Evolutionary conservation across 2,797 vertebrate species (phyloP).

Genomic region (Amniataba percoides): DNA sequence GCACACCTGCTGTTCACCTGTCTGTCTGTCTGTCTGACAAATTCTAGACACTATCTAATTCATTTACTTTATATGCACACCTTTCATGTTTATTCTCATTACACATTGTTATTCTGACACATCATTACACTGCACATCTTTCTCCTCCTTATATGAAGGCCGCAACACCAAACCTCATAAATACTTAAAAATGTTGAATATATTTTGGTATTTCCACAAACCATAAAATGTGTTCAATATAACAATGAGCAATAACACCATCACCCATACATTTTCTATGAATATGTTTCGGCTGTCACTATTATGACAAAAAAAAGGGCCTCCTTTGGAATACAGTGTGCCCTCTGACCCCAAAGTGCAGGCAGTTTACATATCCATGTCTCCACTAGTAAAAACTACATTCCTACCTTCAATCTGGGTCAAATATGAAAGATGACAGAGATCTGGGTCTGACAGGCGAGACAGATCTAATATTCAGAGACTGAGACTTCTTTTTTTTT

Average conservation of each 20-base stretch:
- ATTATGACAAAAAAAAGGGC: slow-evolving; percentile 54
- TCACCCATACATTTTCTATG: slow-evolving; percentile 37
- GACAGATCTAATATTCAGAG: slow-evolving; percentile 48
- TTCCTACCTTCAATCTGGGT: slow-evolving; percentile 76
- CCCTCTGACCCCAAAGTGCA: slow-evolving; percentile 67
- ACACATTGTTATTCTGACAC: no score
- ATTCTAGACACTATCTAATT: not conserved
- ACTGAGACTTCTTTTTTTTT: slow-evolving; percentile 13
- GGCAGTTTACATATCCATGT: slow-evolving; percentile 78
- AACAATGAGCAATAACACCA: slow-evolving; percentile 46
- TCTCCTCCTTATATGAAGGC: not conserved
- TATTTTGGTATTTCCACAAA: not conserved
- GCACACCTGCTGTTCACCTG: slow-evolving; percentile 40
- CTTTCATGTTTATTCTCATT: not conserved
- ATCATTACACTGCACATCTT: not conserved
- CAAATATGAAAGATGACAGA: slow-evolving; percentile 75
- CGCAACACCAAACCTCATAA: not conserved
- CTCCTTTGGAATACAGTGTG: slow-evolving; percentile 69
- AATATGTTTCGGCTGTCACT: slow-evolving; percentile 61
- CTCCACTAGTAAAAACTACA: slow-evolving; percentile 75
- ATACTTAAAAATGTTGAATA: not conserved
- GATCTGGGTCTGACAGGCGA: slow-evolving; percentile 63
- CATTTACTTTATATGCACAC: slow-evolving; percentile 1
- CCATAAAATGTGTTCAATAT: slow-evolving; percentile 13
- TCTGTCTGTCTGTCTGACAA: no score